phyloP scores from a whole-genome alignment of 2,113 vertebrate genomes.

The Ancistrus triradiatus region DNA sequence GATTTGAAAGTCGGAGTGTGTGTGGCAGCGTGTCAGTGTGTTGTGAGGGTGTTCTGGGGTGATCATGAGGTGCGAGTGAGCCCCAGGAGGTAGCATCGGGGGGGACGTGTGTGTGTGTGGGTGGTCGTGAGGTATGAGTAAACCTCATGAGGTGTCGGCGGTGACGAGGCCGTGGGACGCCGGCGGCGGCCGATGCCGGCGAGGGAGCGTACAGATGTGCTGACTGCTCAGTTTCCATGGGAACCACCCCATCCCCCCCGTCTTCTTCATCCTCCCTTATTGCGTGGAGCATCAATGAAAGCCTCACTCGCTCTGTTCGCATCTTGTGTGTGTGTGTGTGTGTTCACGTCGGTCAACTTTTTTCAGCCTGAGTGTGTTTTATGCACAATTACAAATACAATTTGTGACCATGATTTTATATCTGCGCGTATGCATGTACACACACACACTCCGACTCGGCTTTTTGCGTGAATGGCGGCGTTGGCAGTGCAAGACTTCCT shows the following conservation, averaged over 20 bases:
- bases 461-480: not conserved
- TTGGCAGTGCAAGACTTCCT: not conserved
- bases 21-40: too few species aligned
- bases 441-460: not conserved
- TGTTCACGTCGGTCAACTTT: conserved; percentile 36
- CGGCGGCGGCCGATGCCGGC: conserved; percentile 11
- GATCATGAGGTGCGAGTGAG: too few species aligned
- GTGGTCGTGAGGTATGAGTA: not conserved
- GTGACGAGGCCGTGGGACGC: conserved; percentile 9
- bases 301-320: conserved; percentile 52
- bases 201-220: conserved; percentile 67
- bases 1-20: not conserved
- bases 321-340: conserved; percentile 47
- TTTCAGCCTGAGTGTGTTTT: not conserved
- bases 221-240: conserved; percentile 78
- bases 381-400: too few species aligned
- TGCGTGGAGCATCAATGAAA: conserved; percentile 50
- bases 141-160: conserved; percentile 12
- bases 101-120: not conserved
- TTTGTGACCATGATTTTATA: too few species aligned
- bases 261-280: conserved; percentile 34
- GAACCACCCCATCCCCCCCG: conserved; percentile 54
- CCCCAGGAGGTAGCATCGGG: too few species aligned
- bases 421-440: conserved; percentile 25
- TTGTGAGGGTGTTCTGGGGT: too few species aligned